These are phyloP conservation scores for Perca flavescens DNA, from an alignment of 2,113 vertebrate genomes.

Conservation along the genomic window DNA sequence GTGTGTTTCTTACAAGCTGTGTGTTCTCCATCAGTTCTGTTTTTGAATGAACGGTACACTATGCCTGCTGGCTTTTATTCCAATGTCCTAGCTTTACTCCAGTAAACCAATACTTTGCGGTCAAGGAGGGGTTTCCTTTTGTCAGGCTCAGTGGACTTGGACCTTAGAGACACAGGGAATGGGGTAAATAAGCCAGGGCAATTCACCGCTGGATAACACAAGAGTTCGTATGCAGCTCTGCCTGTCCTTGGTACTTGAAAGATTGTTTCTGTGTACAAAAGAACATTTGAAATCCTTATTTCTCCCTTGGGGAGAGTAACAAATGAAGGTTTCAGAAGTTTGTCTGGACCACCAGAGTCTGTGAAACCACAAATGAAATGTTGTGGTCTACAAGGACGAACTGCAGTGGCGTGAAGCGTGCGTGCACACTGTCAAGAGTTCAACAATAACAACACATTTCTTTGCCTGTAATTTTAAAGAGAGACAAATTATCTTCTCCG, in stretches of 20 bases:
- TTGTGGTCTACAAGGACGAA: constrained; percentile 1
- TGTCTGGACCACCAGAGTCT: constrained; percentile 41
- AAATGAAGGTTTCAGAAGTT: constrained; percentile 35
- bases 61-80: constrained; percentile 12
- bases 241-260: background rate
- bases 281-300: constrained; percentile 22
- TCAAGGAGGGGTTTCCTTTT: constrained; percentile 5
- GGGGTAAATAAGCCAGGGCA: constrained; percentile 2
- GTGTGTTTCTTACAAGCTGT: background rate
- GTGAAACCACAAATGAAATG: constrained; percentile 24
- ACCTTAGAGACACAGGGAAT: constrained; percentile 12
- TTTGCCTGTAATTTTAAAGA: background rate
- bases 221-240: constrained; percentile 3
- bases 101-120: constrained; percentile 15
- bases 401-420: constrained; percentile 6
- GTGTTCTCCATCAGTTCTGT: constrained; percentile 6
- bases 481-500: background rate
- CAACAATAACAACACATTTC: constrained; percentile 13
- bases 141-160: constrained; percentile 5
- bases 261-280: constrained; percentile 28
- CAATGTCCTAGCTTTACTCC: background rate
- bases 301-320: constrained; percentile 25
- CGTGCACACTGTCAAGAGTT: background rate
- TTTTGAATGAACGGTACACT: background rate
- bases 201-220: constrained; percentile 5